These are phyloP conservation scores for Hiodon alosoides DNA, from an alignment of 2,113 vertebrate species.

Conservation along the genomic window DNA sequence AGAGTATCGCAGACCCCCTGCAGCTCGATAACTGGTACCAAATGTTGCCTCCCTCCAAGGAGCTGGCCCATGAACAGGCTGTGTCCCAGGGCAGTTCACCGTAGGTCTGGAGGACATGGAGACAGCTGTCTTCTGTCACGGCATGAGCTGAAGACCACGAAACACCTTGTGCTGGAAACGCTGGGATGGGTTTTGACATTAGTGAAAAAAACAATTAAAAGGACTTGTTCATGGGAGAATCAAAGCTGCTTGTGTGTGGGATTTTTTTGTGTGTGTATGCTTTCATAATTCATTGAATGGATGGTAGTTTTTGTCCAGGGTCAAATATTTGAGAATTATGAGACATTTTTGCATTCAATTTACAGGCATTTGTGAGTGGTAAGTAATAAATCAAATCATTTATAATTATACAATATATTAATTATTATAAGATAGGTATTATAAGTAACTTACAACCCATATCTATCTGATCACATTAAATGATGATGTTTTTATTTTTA, in stretches of 20 bases:
- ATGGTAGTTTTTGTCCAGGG: not conserved
- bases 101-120: conserved; percentile 55
- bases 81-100: conserved; percentile 56
- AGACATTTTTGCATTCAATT: not conserved
- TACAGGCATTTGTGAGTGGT: too few relatives aligned
- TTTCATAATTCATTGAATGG: not conserved
- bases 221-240: not conserved
- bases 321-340: not conserved
- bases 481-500: not conserved
- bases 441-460: not conserved
- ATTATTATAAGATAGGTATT: not conserved
- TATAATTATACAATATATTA: too few relatives aligned
- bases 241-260: not conserved
- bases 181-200: not conserved
- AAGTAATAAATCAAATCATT: too few relatives aligned
- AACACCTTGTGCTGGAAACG: conserved; percentile 17
- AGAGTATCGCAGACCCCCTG: conserved; percentile 24
- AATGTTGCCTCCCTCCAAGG: conserved; percentile 60
- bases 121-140: conserved; percentile 69
- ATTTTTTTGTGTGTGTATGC: too few relatives aligned
- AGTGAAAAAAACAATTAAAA: not conserved
- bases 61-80: conserved; percentile 56
- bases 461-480: conserved; percentile 15
- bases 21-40: conserved; percentile 64
- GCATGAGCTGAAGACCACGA: conserved; percentile 18